Evolutionary conservation across 2,797 vertebrate species (phyloP).

Genomic region (Sebastolobus alascanus): DNA sequence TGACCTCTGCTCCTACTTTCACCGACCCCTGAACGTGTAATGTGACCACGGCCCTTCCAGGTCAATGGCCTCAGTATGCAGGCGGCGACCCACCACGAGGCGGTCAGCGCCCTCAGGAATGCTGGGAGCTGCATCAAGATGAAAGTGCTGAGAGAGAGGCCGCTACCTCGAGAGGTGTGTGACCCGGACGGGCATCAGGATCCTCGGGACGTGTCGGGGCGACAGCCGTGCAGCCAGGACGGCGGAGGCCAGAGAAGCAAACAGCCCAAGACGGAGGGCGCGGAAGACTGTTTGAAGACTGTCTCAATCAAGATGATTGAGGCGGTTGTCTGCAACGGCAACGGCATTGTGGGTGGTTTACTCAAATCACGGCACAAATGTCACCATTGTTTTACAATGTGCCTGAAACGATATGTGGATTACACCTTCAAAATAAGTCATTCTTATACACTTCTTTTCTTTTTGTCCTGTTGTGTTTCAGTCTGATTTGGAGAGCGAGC

Average conservation of each 20-base stretch:
- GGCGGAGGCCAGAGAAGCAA: conserved; percentile 13
- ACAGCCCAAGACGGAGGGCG: conserved; percentile 19
- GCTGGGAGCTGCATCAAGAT: conserved; percentile 85
- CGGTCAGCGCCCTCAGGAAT: conserved; percentile 82
- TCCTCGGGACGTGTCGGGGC: conserved; percentile 12
- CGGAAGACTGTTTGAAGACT: conserved; percentile 39
- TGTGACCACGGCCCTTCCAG: conserved; percentile 63
- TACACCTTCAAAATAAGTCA: neutral
- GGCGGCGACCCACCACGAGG: conserved; percentile 81
- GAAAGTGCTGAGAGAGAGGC: conserved; percentile 81
- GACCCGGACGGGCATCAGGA: conserved; percentile 16
- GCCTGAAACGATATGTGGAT: neutral
- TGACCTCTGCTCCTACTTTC: conserved; percentile 42
- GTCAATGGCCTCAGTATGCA: conserved; percentile 84
- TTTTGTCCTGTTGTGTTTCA: conserved; percentile 57
- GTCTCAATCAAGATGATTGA: conserved; percentile 73
- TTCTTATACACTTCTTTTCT: neutral
- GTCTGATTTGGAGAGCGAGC: conserved; percentile 54
- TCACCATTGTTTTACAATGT: neutral
- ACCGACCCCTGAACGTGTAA: conserved; percentile 24
- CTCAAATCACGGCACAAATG: conserved; percentile 10
- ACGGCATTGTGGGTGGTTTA: conserved; percentile 73
- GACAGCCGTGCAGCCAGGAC: conserved; percentile 36
- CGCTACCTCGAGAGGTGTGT: conserved; percentile 20
- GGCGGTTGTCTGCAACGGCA: conserved; percentile 80